Evolutionary conservation across 2,113 vertebrate species (phyloP).

Genomic region (Arizona elegans): DNA sequence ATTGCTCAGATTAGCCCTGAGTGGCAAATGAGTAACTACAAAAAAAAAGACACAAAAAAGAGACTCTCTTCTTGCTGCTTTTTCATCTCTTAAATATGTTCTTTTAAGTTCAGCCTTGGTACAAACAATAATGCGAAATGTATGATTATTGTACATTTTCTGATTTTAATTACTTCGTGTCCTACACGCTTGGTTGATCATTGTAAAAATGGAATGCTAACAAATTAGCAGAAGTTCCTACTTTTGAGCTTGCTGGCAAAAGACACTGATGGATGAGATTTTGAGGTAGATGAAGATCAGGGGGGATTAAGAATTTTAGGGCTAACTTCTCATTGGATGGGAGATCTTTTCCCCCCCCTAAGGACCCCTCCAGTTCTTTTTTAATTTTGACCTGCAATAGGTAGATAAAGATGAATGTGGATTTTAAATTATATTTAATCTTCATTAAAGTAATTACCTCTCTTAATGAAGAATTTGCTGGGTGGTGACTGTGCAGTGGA

Average conservation of each 20-base stretch:
- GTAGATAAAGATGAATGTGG: constrained; percentile 64
- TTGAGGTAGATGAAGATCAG: constrained; percentile 14
- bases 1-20: neutral
- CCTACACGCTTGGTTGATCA: constrained; percentile 11
- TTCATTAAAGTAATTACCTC: constrained; percentile 66
- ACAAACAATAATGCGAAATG: neutral
- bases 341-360: neutral
- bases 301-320: neutral
- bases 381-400: constrained; percentile 54
- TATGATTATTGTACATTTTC: neutral
- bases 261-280: constrained; percentile 5
- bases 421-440: constrained; percentile 66
- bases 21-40: neutral
- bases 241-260: neutral
- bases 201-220: constrained; percentile 27
- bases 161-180: constrained; percentile 46
- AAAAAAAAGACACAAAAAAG: no score
- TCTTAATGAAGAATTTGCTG: constrained; percentile 67
- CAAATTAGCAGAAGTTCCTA: constrained; percentile 27
- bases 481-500: constrained; percentile 59
- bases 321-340: neutral
- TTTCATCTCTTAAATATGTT: neutral
- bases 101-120: neutral
- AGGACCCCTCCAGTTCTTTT: constrained; percentile 25
- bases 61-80: neutral